Conservation (phyloP, 1,140 invertebrate species). For the Uloborus diversus region DNA sequence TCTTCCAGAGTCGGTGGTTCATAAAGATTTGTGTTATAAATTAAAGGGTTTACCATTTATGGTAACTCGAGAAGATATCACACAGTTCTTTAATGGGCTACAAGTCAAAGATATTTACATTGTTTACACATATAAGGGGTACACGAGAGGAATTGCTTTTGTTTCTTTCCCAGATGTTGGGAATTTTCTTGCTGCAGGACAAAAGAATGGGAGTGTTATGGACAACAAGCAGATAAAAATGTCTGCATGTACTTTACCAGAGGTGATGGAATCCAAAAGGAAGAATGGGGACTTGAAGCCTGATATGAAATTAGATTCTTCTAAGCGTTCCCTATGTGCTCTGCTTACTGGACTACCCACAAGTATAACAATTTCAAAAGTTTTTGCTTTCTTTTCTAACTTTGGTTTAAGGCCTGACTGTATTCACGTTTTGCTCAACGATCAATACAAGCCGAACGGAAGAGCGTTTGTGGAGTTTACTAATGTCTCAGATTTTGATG, state of each 20-base stretch:
- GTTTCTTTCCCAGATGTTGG: slow-evolving; percentile 77
- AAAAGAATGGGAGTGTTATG: slow-evolving; percentile 60
- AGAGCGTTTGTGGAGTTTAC: slow-evolving; percentile 39
- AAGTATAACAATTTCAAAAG: not conserved
- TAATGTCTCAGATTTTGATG: slow-evolving; percentile 16
- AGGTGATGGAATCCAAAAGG: slow-evolving; percentile 38
- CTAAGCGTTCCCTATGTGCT: slow-evolving; percentile 18
- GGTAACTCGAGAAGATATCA: slow-evolving; percentile 79
- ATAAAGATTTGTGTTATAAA: slow-evolving; percentile 64
- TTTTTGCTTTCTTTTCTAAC: slow-evolving; percentile 13
- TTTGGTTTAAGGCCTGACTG: slow-evolving; percentile 3
- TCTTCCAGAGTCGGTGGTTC: no score
- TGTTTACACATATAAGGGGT: slow-evolving; percentile 70
- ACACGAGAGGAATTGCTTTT: slow-evolving; percentile 72
- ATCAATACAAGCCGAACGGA: slow-evolving; percentile 4
- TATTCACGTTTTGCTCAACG: slow-evolving; percentile 26
- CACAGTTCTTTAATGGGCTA: slow-evolving; percentile 77
- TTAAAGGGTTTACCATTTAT: slow-evolving; percentile 77
- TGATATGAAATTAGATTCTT: not conserved
- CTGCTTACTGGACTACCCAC: slow-evolving; percentile 29
- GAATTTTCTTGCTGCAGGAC: slow-evolving; percentile 67
- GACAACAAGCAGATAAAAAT: slow-evolving; percentile 61
- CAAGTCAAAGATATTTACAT: slow-evolving; percentile 75
- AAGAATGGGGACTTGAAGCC: not conserved
- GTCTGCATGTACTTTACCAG: slow-evolving; percentile 40